Evolutionary conservation across 2,888 invertebrate genomes (phyloP), one percentile per base, ranked within the genome.

Genomic region (Hyposoter didymator): DNA sequence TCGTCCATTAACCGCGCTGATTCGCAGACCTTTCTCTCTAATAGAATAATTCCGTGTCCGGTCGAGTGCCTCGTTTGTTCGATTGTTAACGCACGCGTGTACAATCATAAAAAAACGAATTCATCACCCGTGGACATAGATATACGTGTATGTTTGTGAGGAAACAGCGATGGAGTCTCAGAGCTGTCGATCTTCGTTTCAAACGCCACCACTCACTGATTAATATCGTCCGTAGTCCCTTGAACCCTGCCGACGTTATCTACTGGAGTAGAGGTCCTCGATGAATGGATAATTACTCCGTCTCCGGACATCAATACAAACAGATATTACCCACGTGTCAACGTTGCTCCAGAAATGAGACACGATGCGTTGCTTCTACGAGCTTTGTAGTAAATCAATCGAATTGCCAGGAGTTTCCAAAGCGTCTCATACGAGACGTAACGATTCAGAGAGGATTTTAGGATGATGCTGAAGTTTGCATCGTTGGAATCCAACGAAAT

Each of bases 241-340:
- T 59, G 7, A 49, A 79, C 49, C 75, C 78, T 70, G 73, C 83
- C 28, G 84, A 88, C 74, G 82, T 84, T 87, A 85, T 87, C 84
- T 69, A 14, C 74, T 28, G 10, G 43, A 67, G 81, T 52, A 75
- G 75, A 76, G 49, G 80, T 83, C 39, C 55, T 52, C 70, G 83
- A 78, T 79, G 73, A 88, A 85, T 78, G 55, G 82, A 84, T 84
- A 87, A 88, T 87, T 84, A 85, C 85, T 76, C 64, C 67, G 28
- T 45, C 1, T 59, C 52, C 55, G n/a, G 70, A n/a, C 43, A 35
- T 17, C 12, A 2, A 66, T 43, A 17, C 8, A 47, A 14, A 59
- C 22, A 22, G 22, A 22, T 45, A 52, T 64, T 28, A 47, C 14
- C 67, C 73, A n/a, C 59, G 12, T 10, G 52, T 45, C 28, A 28